Evolutionary conservation across 2,888 invertebrate genomes (phyloP).

Genomic region (Panzeria rudis): DNA sequence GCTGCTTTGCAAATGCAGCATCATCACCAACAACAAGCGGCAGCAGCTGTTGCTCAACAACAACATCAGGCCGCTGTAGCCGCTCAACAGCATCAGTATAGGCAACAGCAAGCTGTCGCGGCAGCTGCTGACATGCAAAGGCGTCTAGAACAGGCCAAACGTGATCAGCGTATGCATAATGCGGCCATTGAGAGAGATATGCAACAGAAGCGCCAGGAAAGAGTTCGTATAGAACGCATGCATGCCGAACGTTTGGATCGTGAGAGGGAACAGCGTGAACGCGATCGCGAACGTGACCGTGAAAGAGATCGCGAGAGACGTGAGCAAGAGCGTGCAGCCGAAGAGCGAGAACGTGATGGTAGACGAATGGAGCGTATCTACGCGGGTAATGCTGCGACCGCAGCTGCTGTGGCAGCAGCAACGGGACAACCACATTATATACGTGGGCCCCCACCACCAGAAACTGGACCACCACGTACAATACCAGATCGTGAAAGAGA

Average conservation of each 20-base stretch:
- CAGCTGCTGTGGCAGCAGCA: slow-evolving; percentile 75
- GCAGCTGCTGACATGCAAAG: slow-evolving; percentile 78
- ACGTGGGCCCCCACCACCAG: slow-evolving; percentile 79
- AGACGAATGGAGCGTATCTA: slow-evolving; percentile 80
- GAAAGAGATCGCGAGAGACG: slow-evolving; percentile 78
- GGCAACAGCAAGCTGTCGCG: slow-evolving; percentile 77
- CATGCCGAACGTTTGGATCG: slow-evolving; percentile 80
- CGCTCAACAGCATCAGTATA: slow-evolving; percentile 80
- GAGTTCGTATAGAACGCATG: slow-evolving; percentile 79
- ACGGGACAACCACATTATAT: slow-evolving; percentile 78
- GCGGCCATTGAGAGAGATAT: slow-evolving; percentile 80
- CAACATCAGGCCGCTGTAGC: slow-evolving; percentile 80
- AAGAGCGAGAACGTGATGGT: slow-evolving; percentile 79
- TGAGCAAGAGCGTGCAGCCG: slow-evolving; percentile 79
- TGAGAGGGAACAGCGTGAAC: slow-evolving; percentile 78
- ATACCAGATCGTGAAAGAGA: slow-evolving; percentile 82
- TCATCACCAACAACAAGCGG: slow-evolving; percentile 81
- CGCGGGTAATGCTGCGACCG: slow-evolving; percentile 76
- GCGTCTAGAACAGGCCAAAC: slow-evolving; percentile 78
- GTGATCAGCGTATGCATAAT: slow-evolving; percentile 79
- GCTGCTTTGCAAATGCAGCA: slow-evolving; percentile 81
- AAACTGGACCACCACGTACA: slow-evolving; percentile 81
- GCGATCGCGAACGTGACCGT: slow-evolving; percentile 77
- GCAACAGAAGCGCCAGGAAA: slow-evolving; percentile 79
- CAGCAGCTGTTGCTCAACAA: slow-evolving; percentile 80